Percentiles rank a stretch among this genome's conserved stretches.
Evolutionary conservation across 2,888 invertebrate species (phyloP).

Genomic region (Neoitamus cyanurus): DNA sequence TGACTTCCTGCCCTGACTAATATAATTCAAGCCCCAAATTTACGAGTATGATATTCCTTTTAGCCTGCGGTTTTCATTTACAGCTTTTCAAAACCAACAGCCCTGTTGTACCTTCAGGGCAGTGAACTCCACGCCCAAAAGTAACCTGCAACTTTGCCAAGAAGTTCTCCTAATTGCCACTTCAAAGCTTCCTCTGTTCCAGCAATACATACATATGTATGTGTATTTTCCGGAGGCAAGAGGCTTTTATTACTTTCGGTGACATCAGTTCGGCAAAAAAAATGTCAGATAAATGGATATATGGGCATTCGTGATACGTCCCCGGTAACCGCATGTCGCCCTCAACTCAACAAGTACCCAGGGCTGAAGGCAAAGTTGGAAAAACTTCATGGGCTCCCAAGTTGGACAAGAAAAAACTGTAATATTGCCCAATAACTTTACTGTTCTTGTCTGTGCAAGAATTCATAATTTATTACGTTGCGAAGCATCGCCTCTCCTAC

Average conservation of each 20-base stretch:
- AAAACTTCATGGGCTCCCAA: not conserved
- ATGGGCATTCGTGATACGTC: not conserved
- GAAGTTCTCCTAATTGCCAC: not conserved
- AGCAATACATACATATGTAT: not conserved
- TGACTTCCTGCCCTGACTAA: not conserved
- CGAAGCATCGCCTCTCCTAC: not conserved
- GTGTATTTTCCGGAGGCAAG: not conserved
- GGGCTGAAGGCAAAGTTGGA: not conserved
- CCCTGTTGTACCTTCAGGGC: not conserved
- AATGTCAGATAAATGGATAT: not conserved
- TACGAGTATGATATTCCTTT: not conserved
- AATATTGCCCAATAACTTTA: not conserved
- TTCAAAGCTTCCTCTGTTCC: not conserved
- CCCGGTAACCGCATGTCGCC: not conserved
- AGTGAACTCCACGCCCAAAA: not conserved
- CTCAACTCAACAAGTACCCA: not conserved
- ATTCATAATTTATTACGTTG: not conserved
- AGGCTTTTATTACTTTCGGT: not conserved
- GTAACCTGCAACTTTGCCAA: not conserved
- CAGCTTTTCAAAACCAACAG: not conserved
- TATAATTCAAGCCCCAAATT: not conserved
- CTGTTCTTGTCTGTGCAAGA: not conserved
- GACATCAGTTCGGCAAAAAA: not conserved
- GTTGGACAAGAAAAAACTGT: not conserved
- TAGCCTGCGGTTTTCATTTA: not conserved